These are phyloP conservation scores for Drosophila kikkawai DNA, from an alignment of 1,140 invertebrate species.

Conservation along the genomic window DNA sequence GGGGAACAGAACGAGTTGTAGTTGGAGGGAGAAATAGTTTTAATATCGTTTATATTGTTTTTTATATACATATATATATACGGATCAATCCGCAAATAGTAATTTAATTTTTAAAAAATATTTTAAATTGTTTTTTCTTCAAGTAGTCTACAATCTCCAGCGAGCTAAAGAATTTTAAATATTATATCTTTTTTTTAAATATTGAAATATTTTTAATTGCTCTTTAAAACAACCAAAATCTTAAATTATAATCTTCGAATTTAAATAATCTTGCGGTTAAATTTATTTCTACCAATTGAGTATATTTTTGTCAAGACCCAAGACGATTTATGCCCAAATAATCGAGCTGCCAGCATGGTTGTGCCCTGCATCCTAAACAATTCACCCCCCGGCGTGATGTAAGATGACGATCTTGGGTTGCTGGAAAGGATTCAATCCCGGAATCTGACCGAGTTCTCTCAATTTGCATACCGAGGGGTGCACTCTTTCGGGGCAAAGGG, in stretches of 20 bases:
- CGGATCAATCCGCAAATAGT: no score
- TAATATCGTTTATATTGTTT: no score
- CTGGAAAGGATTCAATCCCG: slow-evolving; percentile 36
- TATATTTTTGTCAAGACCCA: slow-evolving; percentile 7
- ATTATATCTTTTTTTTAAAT: background rate
- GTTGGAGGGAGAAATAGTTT: background rate
- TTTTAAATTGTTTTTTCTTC: no score
- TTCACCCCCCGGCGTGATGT: slow-evolving; percentile 55
- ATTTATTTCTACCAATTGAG: slow-evolving; percentile 9
- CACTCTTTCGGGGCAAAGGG: slow-evolving; percentile 33
- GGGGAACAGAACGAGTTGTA: slow-evolving; percentile 1
- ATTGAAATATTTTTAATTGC: background rate
- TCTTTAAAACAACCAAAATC: background rate
- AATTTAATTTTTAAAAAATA: no score
- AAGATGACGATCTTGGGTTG: slow-evolving; percentile 42
- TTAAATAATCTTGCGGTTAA: slow-evolving; percentile 39
- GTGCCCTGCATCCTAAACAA: slow-evolving; percentile 36
- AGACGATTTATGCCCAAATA: slow-evolving; percentile 64
- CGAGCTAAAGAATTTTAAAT: background rate
- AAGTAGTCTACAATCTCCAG: background rate
- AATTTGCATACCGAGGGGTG: slow-evolving; percentile 68
- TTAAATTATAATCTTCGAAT: background rate
- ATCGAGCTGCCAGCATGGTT: slow-evolving; percentile 31
- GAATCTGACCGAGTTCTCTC: slow-evolving; percentile 48
- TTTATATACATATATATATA: no score